Conservation (phyloP, 2,797 vertebrate species). For the Cossypha polioptera region DNA sequence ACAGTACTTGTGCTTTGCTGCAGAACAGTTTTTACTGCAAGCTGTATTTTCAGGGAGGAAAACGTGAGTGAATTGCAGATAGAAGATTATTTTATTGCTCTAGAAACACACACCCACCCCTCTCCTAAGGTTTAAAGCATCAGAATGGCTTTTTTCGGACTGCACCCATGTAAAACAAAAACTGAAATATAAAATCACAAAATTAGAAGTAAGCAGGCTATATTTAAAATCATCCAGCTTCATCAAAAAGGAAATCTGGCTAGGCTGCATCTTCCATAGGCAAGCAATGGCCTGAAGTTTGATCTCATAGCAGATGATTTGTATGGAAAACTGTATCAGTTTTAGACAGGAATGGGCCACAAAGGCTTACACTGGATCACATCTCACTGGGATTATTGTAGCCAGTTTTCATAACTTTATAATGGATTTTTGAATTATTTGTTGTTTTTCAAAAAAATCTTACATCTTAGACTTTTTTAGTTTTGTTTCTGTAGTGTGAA, state of each 20-base stretch:
- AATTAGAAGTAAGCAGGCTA: not conserved
- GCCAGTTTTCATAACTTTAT: not conserved
- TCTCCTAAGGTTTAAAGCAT: not conserved
- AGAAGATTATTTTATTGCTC: not conserved
- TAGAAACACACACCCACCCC: not conserved
- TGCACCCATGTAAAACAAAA: not conserved
- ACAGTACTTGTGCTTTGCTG: not conserved
- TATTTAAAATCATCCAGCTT: not conserved
- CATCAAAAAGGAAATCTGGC: not conserved
- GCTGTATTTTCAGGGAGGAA: not conserved
- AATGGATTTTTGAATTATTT: not conserved
- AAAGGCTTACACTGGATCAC: not conserved
- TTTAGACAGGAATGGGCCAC: not conserved
- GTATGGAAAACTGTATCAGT: not conserved
- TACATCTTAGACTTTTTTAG: not conserved
- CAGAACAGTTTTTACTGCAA: not conserved
- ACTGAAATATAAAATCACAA: not conserved
- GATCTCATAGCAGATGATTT: not conserved
- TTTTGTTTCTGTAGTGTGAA: not conserved
- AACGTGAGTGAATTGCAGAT: not conserved
- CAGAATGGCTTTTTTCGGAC: not conserved
- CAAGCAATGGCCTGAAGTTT: not conserved
- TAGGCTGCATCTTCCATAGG: not conserved
- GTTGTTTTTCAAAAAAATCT: not conserved
- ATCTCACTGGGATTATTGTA: not conserved